Evolutionary conservation across 1,140 invertebrate species (phyloP).

Genomic region (Pentalonia nigronervosa): DNA sequence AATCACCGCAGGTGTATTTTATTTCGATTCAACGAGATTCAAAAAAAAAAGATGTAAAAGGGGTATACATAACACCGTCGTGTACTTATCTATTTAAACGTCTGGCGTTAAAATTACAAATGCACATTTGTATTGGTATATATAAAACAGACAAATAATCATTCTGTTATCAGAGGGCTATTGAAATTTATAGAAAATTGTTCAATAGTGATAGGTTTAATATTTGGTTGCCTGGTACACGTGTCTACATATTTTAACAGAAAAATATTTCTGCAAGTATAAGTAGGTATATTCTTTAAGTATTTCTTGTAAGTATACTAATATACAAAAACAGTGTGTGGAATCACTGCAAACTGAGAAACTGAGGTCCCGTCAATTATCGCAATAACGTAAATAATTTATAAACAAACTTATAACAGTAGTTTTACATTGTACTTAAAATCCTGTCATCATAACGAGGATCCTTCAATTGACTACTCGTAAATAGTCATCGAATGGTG

Average conservation of each 20-base stretch:
- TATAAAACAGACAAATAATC: neutral
- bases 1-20: conserved; percentile 4
- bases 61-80: neutral
- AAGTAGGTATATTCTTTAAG: no score
- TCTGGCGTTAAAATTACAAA: neutral
- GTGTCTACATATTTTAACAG: neutral
- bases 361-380: neutral
- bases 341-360: neutral
- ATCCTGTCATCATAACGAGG: neutral
- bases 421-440: neutral
- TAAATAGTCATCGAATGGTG: no score
- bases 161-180: neutral
- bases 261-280: neutral
- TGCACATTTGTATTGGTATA: neutral
- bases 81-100: neutral
- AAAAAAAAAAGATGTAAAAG: neutral
- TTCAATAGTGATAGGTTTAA: neutral
- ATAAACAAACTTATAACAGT: neutral
- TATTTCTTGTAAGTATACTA: neutral
- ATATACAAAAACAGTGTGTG: neutral
- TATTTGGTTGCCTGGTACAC: neutral
- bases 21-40: neutral
- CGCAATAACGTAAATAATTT: neutral
- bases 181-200: neutral
- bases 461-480: no score